Evolutionary conservation across 2,888 invertebrate genomes (phyloP), one percentile per base, ranked within the genome.

Genomic region (Shargacucullia verbasci): DNA sequence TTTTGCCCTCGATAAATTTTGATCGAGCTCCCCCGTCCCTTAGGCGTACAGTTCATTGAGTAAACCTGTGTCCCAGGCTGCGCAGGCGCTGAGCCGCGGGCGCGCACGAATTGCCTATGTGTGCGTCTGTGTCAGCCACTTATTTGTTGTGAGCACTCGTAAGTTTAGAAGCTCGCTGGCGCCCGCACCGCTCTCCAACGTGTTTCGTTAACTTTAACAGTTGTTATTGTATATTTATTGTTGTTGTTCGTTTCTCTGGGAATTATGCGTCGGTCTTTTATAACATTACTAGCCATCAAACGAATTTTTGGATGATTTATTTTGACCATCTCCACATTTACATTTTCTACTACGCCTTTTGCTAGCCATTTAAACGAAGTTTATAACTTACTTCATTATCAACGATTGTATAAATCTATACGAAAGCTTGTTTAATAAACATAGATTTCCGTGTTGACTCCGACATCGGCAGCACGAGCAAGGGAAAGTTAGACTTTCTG

Each of bases 401-500:
- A 66, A 67, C 39, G 60, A 60, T 66, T 67, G 69, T 63, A 59
- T 65, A 63, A 55, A 63, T 57, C 39, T 64, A 59, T 76, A 76
- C 67, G 73, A 65, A 79, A 77, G 75, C 67, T 63, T 62, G 70
- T 67, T 75, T 61, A 71, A 70, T 70, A 74, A 69, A 77, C 75
- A 77, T 70, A 70, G 66, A 70, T 69, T 78, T 72, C 65, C 70
- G 73, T 65, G 65, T 74, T 79, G 73, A 72, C 62, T 76, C 58
- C 40, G 38, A 61, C 71, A 61, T 59, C 60, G 63, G 52, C 62
- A 50, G 59, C 68, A 69, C 71, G 70, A 78, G 82, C 56, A 49
- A 60, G 73, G 82, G 90, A 91, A 91, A 91, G 90, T 87, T 80
- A 44, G 77, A 85, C 88, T 89, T 88, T 89, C 89, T 84, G 89